Evolutionary conservation across 1,140 invertebrate genomes (phyloP), one percentile per base, ranked within the genome.

Genomic region (Zaprionus africanus): DNA sequence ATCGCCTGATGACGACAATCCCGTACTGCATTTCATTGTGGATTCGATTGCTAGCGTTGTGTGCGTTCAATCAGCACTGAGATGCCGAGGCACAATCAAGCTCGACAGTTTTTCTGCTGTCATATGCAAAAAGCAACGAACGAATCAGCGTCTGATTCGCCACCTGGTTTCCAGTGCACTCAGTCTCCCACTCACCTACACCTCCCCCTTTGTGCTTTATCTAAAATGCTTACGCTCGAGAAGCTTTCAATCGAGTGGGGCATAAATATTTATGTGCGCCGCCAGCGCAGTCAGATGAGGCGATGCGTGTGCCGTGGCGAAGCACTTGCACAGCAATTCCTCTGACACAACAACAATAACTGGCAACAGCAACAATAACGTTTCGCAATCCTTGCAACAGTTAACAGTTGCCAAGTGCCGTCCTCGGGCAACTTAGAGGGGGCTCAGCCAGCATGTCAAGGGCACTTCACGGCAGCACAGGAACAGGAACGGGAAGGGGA

Each of bases 201-300:
- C 7, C 54, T 5, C 22, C 28, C 31, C 38, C 22, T 36, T 56
- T 31, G 13, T 61, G 80, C 85, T 90, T 92, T 92, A 92, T 92
- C 90, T 92, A 85, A 82, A 92, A 92, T 90, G 90, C 90, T 92
- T 82, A 92, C 90, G 86, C 90, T 92, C 91, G 86, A 86, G 79
- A 82, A 66, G 84, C 84, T 84, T 59, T 84, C 84, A 88, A 88
- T 87, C 84, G 83, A 78, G 69, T 78, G 84, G 74, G 61, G 74
- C 84, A 87, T 87, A 88, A 87, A 87, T 84, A 87, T 87, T 87
- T 88, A 88, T 83, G 84, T 51, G 49, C 57, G 15, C 41, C 41
- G 41, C 41, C n/a, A 17, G 41, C n/a, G n/a, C 36, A 34, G 31
- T 34, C 31, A 34, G 31, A 34, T 34, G n/a, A 46, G n/a, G 41